Conservation (phyloP, 2,888 invertebrate genomes). For the Tetheella fluctuosa region DNA sequence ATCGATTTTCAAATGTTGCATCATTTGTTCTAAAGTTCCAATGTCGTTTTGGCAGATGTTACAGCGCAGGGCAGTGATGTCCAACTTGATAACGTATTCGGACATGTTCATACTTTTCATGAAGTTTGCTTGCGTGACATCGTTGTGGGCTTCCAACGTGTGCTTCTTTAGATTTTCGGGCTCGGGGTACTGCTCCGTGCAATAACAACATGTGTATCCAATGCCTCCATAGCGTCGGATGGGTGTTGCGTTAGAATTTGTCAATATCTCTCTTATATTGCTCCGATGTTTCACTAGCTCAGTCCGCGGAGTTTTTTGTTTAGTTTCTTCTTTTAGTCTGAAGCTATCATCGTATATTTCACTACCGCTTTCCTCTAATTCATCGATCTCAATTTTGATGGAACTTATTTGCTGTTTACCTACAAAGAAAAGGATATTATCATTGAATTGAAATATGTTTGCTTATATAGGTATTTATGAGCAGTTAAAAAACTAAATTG, state of each 20-base stretch:
- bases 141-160: constrained; percentile 33
- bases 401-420: constrained; percentile 12
- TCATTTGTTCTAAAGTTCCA: constrained; percentile 41
- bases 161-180: constrained; percentile 48
- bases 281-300: constrained; percentile 15
- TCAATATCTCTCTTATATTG: constrained; percentile 20
- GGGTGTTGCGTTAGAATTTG: constrained; percentile 49
- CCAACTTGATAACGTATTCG: constrained; percentile 45
- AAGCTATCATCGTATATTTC: constrained; percentile 4
- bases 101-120: constrained; percentile 27
- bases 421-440: constrained; percentile 20
- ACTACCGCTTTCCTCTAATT: neutral
- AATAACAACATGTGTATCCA: constrained; percentile 49
- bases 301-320: constrained; percentile 10
- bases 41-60: constrained; percentile 38
- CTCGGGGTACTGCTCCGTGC: constrained; percentile 34
- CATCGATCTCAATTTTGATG: constrained; percentile 7
- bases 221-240: constrained; percentile 38
- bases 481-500: neutral
- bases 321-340: neutral
- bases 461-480: neutral
- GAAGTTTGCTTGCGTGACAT: constrained; percentile 8
- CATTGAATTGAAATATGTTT: neutral
- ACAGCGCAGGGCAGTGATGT: constrained; percentile 49
- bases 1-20: constrained; percentile 41